Evolutionary conservation across 2,888 invertebrate species (phyloP), one percentile per base, ranked within the genome.

Genomic region (Drosophila cognata): DNA sequence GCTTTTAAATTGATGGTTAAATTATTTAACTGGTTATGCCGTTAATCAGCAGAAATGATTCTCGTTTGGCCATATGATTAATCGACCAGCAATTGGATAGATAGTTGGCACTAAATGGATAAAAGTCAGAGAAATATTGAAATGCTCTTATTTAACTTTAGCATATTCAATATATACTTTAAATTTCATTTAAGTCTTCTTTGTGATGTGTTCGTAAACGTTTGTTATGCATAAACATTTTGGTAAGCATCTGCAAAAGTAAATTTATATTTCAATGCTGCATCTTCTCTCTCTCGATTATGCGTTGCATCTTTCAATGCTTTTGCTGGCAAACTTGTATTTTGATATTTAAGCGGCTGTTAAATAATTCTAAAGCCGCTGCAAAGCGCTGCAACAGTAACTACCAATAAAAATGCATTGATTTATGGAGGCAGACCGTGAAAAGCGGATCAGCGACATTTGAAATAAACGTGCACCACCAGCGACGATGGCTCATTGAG

Each of bases 21-120:
- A 81, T 81, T 81, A 69, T 60, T 43, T 73, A 78, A 81, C 79
- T 25, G 65, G 82, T 79, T 80, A 25, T 21, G 35, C 36, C 29
- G 36, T 66, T 73, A 77, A 43, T 65, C 62, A 38, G 10, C 16
- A 38, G 53, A 51, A 50, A 41, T 65, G 41, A 69, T 64, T 41
- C 53, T 64, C 29, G 11, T 51, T 67, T 51, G 21, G 36, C 28
- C 41, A 46, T 33, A 2, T 43, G 41, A 71, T 71, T 41, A 53
- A 53, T 71, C 11, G 21, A 4, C 41, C 36, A 25, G 3, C 10
- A n/a, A 25, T 21, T 13, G 25, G 11, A 57, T 21, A 31, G 57
- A 21, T 43, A 5, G 31, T 13, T 43, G 2, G 10, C 21, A 41
- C 31, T 51, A 51, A n/a, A 10, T 29, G n/a, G 46, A 2, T 4